Base-by-base conservation (phyloP, 1,140 invertebrate species). In the Listronotus bonariensis region DNA sequence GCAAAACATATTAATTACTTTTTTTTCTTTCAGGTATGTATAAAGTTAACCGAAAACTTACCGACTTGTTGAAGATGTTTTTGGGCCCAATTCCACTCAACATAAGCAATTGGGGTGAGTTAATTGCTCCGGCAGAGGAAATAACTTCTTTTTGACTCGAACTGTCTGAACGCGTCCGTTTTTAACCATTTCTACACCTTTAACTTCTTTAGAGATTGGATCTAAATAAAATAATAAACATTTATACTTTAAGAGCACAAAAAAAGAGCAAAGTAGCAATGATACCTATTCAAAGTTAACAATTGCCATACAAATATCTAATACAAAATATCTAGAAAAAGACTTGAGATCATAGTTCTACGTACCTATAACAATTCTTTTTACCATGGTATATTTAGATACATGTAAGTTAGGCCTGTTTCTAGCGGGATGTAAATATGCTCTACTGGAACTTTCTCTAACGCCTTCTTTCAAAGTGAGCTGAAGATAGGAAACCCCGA, bases 91-190 rank as follows among this genome's bases (percentile, higher is more conserved):
- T 83, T 2, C 92, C 92, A 2, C 89, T 91, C 0, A 93, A 72
- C 90, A 94, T 92, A 1, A 95, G 78, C 3, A 95, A 68, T 68
- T 92, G 89, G 0, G 91, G 88, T 0, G 87, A 87, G 64, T 89
- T 90, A 0, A 92, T 87, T 0, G 89, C 84, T 1, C 90, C 91
- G 0, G 86, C 89, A 18, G 87, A 87, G 3, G 92, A 17, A n/a
- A 93, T 89, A 0, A 93, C 86, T 81, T 93, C 91, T 72, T 85
- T 17, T 73, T 82, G 0, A 87, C 88, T 45, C 78, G 74, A 6
- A 91, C 84, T 59, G 78, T 82, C 51, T 84, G 80, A 61, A 78
- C 82, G n/a, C 68, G 78, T 1, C 82, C 82, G 31, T 81, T 76
- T 61, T 81, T 82, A 10, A 80, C 74, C 52, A 89, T 83, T 76